Base-by-base conservation (phyloP, 2,888 invertebrate genomes). In the Conops quadrifasciatus region DNA sequence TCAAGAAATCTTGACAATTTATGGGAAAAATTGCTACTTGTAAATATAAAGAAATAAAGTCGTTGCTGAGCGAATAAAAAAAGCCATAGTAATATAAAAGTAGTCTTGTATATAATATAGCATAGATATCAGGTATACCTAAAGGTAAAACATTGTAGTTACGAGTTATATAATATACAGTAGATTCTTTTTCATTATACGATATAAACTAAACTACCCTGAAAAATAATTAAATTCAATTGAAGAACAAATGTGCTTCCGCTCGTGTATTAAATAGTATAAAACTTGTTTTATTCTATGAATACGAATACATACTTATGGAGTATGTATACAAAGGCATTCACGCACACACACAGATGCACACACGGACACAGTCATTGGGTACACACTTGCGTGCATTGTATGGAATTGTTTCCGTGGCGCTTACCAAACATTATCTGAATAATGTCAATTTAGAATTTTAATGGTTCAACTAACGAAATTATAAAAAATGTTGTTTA, bases 401-500 rank as follows among this genome's bases (percentile, higher is more conserved):
- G 63, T 24, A 15, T 15, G 36, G 24, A 26, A 16, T 63, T 24
- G 15, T 60, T 68, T 68, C 68, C 60, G 60, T 62, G 68, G 62
- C 68, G 68, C 68, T 68, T 58, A 67, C 45, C 21, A 43, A 63
- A 36, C 56, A 68, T 9, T 36, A 15, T 28, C 28, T 28, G 5
- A 36, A 21, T 26, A 62, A 62, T 47, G 60, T 68, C 49, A 51
- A 60, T 62, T 68, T 43, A 58, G 58, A 59, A 59, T 62, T 60
- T 68, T 68, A 60, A 68, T 56, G 68, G 62, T 68, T 62, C 68
- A 68, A 68, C 62, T 62, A 60, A 28, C 49, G 28, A 62, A 68
- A 68, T 68, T 62, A 49, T 62, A 68, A 60, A 49, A 30, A 62
- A 9, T 36, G 36, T 36, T 36, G 36, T 36, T 36, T 36, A 36